Evolutionary conservation across 1,140 invertebrate genomes (phyloP), one percentile per base, ranked within the genome.

Genomic region (Pseudomyrmex dendroicus): DNA sequence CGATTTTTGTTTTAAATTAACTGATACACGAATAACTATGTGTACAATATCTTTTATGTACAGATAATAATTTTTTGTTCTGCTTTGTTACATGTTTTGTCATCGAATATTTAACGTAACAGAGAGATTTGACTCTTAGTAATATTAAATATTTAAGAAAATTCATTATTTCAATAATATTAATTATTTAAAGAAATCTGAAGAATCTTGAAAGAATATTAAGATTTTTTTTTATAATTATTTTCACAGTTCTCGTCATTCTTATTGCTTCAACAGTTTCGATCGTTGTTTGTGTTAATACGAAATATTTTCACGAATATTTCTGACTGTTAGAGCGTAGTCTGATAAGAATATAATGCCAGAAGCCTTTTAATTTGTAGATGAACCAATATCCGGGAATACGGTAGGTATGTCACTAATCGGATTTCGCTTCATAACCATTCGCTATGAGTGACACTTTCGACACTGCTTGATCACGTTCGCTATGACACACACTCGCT

Each of bases 351-450:
- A 7, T 35, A 25, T n/a, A 70, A 48, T 54, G 2, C 4, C 15
- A 4, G 52, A 70, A 56, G 64, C 5, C 44, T 73, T 86, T 70
- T 50, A 66, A 82, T 88, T 90, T 73, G 1, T 72, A 74, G 59
- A 17, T 52, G 35, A 68, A 52, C 48, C 20, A 66, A 59, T 82
- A 63, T 68, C 9, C 48, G 25, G 46, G 48, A n/a, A 22, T 48
- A 84, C 83, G 91, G 91, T 92, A 91, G 84, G 91, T 91, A 87
- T 73, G 56, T 84, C 57, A 82, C 86, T 91, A 88, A 90, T 83
- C 61, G 70, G 78, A 73, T 91, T 89, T 86, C 82, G 91, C 90
- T 92, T 92, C 61, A 85, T 91, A 89, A 91, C 89, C 70, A 85
- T 91, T 91, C 87, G 90, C 91, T 91, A 92, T 13, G 63, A 73